phyloP scores from a whole-genome alignment of 2,888 invertebrate species.

The Neuroscelio doddi region DNA sequence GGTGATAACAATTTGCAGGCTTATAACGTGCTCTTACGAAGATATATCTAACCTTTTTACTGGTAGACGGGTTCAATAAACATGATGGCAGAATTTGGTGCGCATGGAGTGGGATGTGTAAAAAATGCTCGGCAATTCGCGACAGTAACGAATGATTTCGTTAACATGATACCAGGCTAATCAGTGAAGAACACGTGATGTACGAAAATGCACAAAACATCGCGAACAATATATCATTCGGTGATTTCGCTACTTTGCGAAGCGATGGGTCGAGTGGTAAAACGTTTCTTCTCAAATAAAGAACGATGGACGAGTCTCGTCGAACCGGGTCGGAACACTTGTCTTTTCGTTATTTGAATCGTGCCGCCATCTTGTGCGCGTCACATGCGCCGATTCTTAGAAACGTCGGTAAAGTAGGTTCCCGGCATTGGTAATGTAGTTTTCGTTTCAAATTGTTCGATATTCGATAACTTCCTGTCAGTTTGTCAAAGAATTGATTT shows the following conservation, averaged over 20 bases:
- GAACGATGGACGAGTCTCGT: slow-evolving; percentile 7
- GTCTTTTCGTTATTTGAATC: not conserved
- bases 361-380: not conserved
- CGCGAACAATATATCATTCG: slow-evolving; percentile 11
- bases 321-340: slow-evolving; percentile 4
- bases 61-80: slow-evolving; percentile 31
- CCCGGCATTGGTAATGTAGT: not conserved
- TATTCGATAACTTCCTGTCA: too few relatives aligned
- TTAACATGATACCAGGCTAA: not conserved
- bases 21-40: slow-evolving; percentile 19
- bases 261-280: slow-evolving; percentile 19
- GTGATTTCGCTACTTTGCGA: slow-evolving; percentile 13
- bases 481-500: too few relatives aligned
- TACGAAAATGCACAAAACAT: slow-evolving; percentile 9
- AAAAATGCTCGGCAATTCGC: slow-evolving; percentile 13
- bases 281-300: slow-evolving; percentile 35
- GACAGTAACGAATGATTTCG: slow-evolving; percentile 7
- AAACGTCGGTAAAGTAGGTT: slow-evolving; percentile 3
- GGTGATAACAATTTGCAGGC: slow-evolving; percentile 1
- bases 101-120: slow-evolving; percentile 7
- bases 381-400: not conserved
- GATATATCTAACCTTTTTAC: slow-evolving; percentile 32
- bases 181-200: slow-evolving; percentile 9
- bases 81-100: slow-evolving; percentile 19
- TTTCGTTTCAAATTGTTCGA: not conserved